A percentile compares a stretch with the other conserved stretches of the same genome.
Evolutionary conservation across 1,140 invertebrate genomes (phyloP).

Genomic region (Andricus grossulariae): DNA sequence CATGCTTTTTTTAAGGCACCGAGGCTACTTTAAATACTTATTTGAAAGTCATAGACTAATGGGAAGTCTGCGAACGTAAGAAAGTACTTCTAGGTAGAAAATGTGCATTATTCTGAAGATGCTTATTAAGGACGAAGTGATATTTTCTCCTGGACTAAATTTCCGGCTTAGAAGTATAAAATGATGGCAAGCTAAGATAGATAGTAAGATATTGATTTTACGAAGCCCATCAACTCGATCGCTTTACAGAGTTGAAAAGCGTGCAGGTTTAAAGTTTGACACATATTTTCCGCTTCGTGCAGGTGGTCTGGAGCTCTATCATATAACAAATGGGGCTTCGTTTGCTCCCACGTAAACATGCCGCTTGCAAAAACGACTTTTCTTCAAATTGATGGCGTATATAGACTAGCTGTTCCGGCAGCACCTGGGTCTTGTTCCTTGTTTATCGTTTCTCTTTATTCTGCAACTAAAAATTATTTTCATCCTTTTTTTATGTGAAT

Average conservation of each 20-base stretch:
- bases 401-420: slow-evolving; percentile 29
- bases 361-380: slow-evolving; percentile 38
- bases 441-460: too few relatives aligned
- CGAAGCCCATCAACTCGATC: slow-evolving; percentile 33
- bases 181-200: slow-evolving; percentile 41
- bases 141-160: slow-evolving; percentile 33
- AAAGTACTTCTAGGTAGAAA: too few relatives aligned
- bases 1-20: too few relatives aligned
- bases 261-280: slow-evolving; percentile 13
- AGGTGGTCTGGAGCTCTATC: slow-evolving; percentile 2
- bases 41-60: too few relatives aligned
- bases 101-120: too few relatives aligned
- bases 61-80: too few relatives aligned
- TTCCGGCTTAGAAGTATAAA: slow-evolving; percentile 40
- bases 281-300: slow-evolving; percentile 22
- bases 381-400: slow-evolving; percentile 45
- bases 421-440: slow-evolving; percentile 40
- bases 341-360: slow-evolving; percentile 42
- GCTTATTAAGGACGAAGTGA: too few relatives aligned
- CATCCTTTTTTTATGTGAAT: too few relatives aligned
- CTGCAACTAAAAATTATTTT: too few relatives aligned
- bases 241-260: slow-evolving; percentile 34
- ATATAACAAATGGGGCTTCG: slow-evolving; percentile 34
- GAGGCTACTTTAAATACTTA: too few relatives aligned
- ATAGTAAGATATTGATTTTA: slow-evolving; percentile 43